Percentiles rank a stretch among this genome's conserved stretches.
phyloP scores from a whole-genome alignment of 2,888 invertebrate species.

The Capitulum mitella region DNA sequence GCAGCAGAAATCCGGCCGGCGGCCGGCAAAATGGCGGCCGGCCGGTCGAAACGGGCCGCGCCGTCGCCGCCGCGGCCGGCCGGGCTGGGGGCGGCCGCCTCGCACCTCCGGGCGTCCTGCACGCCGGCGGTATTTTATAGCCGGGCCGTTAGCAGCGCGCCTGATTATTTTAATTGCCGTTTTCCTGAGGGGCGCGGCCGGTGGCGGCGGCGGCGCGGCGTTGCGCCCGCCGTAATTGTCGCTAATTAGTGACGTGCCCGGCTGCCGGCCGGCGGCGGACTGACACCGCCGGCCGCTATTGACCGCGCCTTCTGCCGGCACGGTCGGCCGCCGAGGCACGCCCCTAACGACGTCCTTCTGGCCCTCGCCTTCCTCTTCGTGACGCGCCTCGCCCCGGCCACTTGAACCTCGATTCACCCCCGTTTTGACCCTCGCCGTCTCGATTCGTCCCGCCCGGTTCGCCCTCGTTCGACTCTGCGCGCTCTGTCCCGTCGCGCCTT shows the following conservation, averaged over 20 bases:
- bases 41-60: neutral
- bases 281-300: neutral
- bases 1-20: constrained; percentile 2
- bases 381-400: too few relatives aligned
- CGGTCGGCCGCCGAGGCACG: too few relatives aligned
- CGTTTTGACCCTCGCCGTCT: too few relatives aligned
- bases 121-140: neutral
- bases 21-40: neutral
- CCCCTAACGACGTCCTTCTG: too few relatives aligned
- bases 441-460: too few relatives aligned
- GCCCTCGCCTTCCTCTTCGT: too few relatives aligned
- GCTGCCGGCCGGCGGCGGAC: neutral
- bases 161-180: constrained; percentile 17
- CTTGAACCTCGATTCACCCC: too few relatives aligned
- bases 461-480: too few relatives aligned
- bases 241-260: neutral
- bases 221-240: neutral
- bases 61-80: too few relatives aligned
- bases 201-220: neutral
- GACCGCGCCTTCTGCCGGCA: neutral
- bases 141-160: neutral
- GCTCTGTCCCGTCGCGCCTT: too few relatives aligned
- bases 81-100: too few relatives aligned
- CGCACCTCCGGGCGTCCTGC: too few relatives aligned
- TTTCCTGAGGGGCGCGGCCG: neutral